Percentiles rank a stretch among this genome's conserved stretches.
phyloP scores from a whole-genome alignment of 1,140 invertebrate species.

The Bombus polaris region DNA sequence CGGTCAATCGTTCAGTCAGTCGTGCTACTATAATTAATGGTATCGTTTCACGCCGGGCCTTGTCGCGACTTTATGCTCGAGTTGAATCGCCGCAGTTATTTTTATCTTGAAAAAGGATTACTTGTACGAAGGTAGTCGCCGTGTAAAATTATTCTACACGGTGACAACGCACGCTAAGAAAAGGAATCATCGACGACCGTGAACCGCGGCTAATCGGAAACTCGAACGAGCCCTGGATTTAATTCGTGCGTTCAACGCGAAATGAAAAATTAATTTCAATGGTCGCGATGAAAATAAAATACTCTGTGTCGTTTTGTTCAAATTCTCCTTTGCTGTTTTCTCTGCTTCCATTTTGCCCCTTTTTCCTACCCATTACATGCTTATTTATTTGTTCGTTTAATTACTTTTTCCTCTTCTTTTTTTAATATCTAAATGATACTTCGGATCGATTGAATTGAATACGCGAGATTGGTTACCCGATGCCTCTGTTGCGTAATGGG shows the following conservation, averaged over 20 bases:
- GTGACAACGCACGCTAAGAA: too few species aligned
- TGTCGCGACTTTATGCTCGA: slow-evolving; percentile 7
- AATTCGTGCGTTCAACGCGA: too few species aligned
- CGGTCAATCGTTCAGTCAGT: slow-evolving; percentile 50
- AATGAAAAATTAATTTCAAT: too few species aligned
- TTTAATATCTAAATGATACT: neutral
- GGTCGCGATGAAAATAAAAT: neutral
- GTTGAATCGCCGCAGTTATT: too few species aligned
- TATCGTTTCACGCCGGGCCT: slow-evolving; percentile 4
- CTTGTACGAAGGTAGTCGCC: too few species aligned
- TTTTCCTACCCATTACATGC: neutral
- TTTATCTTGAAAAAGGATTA: too few species aligned
- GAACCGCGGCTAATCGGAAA: too few species aligned
- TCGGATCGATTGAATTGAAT: neutral
- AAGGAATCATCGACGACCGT: too few species aligned
- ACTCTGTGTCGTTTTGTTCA: neutral
- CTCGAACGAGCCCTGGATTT: too few species aligned
- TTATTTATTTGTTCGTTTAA: neutral
- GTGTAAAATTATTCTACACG: too few species aligned
- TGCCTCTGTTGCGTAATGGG: neutral
- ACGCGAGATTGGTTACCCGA: neutral
- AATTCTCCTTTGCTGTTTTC: neutral
- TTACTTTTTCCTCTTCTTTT: neutral
- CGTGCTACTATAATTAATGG: slow-evolving; percentile 51
- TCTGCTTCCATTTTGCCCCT: too few species aligned